These are phyloP conservation scores for Pristionchus exspectatus DNA, from an alignment of 2,888 invertebrate species.

Conservation along the genomic window DNA sequence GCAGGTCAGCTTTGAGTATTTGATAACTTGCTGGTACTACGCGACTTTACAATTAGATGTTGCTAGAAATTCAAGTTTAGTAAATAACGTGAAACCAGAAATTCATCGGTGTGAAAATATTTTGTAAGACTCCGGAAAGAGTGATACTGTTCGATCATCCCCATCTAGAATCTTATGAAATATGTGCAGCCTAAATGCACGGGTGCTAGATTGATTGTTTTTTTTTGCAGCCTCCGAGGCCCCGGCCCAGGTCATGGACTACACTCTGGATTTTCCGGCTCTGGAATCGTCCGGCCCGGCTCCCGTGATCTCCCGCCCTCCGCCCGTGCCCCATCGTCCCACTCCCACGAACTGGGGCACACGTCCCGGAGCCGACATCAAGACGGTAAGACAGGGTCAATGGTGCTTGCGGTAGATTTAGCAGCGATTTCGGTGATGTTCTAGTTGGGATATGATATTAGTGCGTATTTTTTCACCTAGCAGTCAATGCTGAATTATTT, in stretches of 20 bases:
- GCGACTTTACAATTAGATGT: too few species aligned
- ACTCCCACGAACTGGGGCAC: background rate
- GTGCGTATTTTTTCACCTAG: too few species aligned
- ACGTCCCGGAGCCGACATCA: constrained; percentile 6
- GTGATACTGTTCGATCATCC: background rate
- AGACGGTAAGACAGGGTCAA: background rate
- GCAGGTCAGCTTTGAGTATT: background rate
- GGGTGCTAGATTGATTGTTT: background rate
- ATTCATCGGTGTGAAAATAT: too few species aligned
- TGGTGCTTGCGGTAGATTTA: background rate
- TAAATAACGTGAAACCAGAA: too few species aligned
- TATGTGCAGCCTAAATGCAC: too few species aligned
- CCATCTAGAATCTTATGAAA: background rate
- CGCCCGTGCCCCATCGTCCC: background rate
- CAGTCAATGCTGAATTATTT: too few species aligned
- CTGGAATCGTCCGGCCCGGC: background rate
- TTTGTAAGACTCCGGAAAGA: too few species aligned
- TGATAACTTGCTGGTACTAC: background rate
- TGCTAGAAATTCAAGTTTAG: too few species aligned
- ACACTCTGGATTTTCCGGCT: constrained; percentile 42
- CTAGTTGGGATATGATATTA: background rate
- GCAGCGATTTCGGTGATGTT: background rate
- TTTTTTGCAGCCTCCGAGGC: constrained; percentile 43
- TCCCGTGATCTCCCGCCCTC: background rate
- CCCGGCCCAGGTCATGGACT: constrained; percentile 52